These are phyloP conservation scores for Papilio gigon DNA, from an alignment of 2,888 invertebrate species.

Conservation along the genomic window DNA sequence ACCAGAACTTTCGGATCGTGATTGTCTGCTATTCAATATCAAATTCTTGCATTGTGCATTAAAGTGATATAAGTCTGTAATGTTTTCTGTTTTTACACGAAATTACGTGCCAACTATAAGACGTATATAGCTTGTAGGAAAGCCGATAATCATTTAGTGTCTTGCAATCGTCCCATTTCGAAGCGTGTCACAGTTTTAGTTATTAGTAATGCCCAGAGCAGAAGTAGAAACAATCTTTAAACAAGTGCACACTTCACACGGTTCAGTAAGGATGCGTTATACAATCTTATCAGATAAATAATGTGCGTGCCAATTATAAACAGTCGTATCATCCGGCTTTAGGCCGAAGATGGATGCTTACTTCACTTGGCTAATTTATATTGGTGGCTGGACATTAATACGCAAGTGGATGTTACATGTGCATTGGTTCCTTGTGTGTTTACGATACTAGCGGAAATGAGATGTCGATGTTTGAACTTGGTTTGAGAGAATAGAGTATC, in stretches of 20 bases:
- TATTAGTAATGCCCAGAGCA: neutral
- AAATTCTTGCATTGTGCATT: constrained; percentile 4
- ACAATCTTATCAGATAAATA: constrained; percentile 10
- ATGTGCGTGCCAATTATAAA: neutral
- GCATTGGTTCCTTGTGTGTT: neutral
- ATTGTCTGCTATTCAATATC: constrained; percentile 34
- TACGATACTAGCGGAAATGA: neutral
- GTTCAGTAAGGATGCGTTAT: neutral
- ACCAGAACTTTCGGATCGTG: constrained; percentile 47
- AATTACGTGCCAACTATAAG: neutral
- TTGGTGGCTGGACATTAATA: neutral
- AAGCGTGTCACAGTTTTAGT: too few relatives aligned
- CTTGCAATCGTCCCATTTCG: too few relatives aligned
- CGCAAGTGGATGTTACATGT: neutral
- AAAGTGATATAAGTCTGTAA: neutral
- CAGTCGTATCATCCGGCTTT: constrained; percentile 1
- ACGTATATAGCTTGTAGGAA: neutral
- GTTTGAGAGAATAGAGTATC: neutral
- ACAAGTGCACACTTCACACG: neutral
- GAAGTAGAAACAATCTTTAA: neutral
- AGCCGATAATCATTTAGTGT: neutral
- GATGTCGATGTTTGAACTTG: neutral
- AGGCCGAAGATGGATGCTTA: neutral
- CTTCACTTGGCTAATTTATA: neutral
- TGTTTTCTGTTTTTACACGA: neutral